Evolutionary conservation across 2,797 vertebrate genomes (phyloP).

Genomic region (Thripadectes ignobilis): DNA sequence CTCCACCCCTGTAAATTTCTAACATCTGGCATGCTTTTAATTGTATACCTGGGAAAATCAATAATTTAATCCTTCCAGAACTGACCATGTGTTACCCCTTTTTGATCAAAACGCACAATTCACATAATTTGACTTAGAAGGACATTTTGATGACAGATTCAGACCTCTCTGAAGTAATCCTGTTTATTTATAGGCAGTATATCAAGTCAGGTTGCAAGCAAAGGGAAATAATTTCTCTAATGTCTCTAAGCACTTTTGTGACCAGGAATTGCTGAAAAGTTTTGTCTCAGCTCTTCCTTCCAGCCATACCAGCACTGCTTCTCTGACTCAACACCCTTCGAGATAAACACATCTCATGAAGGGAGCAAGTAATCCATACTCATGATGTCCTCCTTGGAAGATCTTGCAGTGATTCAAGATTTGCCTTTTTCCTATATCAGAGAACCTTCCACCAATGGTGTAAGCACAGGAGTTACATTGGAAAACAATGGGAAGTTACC

Average conservation of each 20-base stretch:
- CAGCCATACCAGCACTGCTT: background rate
- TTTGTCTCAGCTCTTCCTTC: background rate
- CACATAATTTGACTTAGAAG: background rate
- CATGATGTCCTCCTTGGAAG: background rate
- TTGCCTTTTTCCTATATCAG: background rate
- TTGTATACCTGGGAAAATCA: background rate
- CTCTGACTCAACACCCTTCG: background rate
- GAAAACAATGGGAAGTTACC: background rate
- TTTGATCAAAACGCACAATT: background rate
- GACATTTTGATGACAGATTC: background rate
- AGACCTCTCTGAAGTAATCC: background rate
- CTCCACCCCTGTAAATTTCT: background rate
- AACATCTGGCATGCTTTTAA: background rate
- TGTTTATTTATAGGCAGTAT: background rate
- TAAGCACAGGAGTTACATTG: background rate
- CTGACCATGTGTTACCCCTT: background rate
- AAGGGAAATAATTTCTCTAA: background rate
- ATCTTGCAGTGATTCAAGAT: background rate
- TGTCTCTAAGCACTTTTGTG: background rate
- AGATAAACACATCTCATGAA: background rate
- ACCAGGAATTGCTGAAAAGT: background rate
- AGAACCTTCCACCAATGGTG: background rate
- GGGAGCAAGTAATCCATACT: background rate
- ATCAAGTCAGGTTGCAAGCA: background rate
- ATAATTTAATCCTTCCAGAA: background rate